phyloP scores from a whole-genome alignment of 1,140 invertebrate genomes.

The Bombus impatiens region DNA sequence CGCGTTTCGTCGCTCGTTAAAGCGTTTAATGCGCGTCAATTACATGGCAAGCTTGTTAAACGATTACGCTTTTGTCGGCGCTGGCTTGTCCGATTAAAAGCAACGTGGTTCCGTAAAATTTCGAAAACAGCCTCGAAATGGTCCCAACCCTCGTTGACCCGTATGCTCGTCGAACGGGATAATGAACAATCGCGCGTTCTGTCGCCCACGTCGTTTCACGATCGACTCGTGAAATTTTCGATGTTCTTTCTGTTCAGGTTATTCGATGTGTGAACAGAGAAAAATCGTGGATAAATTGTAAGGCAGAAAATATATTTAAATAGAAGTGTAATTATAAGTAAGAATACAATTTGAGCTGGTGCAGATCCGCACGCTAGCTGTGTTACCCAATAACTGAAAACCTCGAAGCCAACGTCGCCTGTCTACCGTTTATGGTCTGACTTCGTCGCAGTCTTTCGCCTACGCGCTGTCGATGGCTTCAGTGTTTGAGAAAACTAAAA shows the following conservation, averaged over 20 bases:
- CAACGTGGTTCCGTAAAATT: neutral
- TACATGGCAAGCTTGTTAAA: slow-evolving; percentile 29
- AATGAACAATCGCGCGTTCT: neutral
- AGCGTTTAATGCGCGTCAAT: slow-evolving; percentile 36
- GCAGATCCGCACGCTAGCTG: too few species aligned
- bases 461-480: too few species aligned
- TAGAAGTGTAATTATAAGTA: too few species aligned
- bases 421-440: too few species aligned
- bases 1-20: slow-evolving; percentile 26
- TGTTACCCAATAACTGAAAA: too few species aligned
- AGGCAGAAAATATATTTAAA: too few species aligned
- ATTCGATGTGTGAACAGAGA: too few species aligned
- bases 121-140: neutral
- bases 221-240: neutral
- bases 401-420: too few species aligned
- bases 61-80: slow-evolving; percentile 5
- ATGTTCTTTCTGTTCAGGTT: neutral
- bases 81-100: neutral
- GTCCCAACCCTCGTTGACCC: neutral
- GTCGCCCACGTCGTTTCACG: neutral
- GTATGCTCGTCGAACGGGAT: slow-evolving; percentile 10
- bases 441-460: too few species aligned
- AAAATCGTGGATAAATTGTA: too few species aligned
- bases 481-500: too few species aligned
- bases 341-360: too few species aligned